Evolutionary conservation across 2,113 vertebrate genomes (phyloP).

Genomic region (Neoarius graeffei): DNA sequence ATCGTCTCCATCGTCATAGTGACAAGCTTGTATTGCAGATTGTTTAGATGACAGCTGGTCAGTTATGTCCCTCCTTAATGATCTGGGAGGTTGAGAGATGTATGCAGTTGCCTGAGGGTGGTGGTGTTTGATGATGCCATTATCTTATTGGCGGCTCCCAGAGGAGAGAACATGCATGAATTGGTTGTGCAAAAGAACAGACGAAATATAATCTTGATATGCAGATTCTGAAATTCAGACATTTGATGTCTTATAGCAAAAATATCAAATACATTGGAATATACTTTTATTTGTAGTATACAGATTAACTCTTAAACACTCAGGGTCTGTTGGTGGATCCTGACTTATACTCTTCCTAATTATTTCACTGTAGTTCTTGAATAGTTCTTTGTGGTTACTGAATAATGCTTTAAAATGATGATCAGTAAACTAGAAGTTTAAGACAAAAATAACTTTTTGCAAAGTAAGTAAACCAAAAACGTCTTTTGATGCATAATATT

Average conservation of each 20-base stretch:
- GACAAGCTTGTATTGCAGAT: conserved; percentile 12
- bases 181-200: not conserved
- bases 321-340: not conserved
- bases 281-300: not conserved
- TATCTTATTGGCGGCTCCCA: not conserved
- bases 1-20: not conserved
- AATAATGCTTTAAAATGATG: not conserved
- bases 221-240: not conserved
- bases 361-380: not conserved
- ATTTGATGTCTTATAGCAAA: not conserved
- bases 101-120: not conserved
- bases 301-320: not conserved
- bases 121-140: not conserved
- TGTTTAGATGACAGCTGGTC: not conserved
- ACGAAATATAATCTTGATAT: not conserved
- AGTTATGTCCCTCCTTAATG: not conserved
- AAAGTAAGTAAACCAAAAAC: not conserved
- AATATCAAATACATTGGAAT: not conserved
- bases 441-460: not conserved
- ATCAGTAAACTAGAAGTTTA: not conserved
- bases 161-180: not conserved
- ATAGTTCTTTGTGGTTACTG: not conserved
- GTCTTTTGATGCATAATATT: not conserved
- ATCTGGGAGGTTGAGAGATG: not conserved
- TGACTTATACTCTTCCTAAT: not conserved